phyloP scores from a whole-genome alignment of 2,113 vertebrate species.

The Theropithecus gelada region DNA sequence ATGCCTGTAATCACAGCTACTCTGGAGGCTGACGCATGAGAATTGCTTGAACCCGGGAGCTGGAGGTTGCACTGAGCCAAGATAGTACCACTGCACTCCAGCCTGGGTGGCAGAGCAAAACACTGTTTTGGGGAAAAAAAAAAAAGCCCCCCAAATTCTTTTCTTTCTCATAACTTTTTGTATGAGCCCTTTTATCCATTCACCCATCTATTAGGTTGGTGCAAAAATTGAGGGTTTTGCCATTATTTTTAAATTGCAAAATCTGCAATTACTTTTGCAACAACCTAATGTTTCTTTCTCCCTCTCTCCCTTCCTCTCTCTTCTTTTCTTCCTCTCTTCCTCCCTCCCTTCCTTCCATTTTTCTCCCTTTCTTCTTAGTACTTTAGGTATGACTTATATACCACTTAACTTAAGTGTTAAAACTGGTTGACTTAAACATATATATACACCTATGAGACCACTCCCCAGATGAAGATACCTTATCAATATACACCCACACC shows the following conservation, averaged over 20 bases:
- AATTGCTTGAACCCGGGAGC: too few relatives aligned
- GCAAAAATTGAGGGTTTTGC: too few relatives aligned
- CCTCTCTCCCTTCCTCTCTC: neutral
- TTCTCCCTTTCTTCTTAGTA: neutral
- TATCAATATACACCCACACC: neutral
- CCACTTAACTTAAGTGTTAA: neutral
- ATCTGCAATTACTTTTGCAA: too few relatives aligned
- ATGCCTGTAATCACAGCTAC: too few relatives aligned
- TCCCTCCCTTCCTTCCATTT: neutral
- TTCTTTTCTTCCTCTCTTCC: neutral
- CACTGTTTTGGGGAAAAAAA: too few relatives aligned
- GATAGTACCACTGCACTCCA: too few relatives aligned
- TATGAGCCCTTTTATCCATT: neutral
- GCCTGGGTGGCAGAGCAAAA: too few relatives aligned
- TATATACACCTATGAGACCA: neutral
- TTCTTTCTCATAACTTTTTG: constrained; percentile 10
- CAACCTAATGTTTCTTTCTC: neutral
- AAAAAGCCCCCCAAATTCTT: too few relatives aligned
- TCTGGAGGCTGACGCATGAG: too few relatives aligned
- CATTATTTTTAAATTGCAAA: too few relatives aligned
- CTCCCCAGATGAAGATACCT: neutral
- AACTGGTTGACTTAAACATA: neutral
- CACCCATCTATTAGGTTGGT: neutral
- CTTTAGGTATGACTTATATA: constrained; percentile 8
- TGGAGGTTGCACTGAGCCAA: too few relatives aligned